A percentile compares a stretch with the other conserved stretches of the same genome.
Evolutionary conservation across 2,888 invertebrate species (phyloP).

Genomic region (Drosophila niveifrons): DNA sequence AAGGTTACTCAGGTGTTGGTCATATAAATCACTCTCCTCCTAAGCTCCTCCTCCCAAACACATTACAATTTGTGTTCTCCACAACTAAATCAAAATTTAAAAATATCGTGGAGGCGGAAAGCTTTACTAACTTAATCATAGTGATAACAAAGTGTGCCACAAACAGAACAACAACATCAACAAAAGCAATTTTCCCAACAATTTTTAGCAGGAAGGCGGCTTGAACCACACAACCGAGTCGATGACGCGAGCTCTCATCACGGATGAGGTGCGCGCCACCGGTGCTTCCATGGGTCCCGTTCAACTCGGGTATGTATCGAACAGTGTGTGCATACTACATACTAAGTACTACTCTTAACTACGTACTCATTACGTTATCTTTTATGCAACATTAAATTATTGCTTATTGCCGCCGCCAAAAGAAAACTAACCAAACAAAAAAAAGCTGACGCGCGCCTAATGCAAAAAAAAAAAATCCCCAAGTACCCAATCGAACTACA

Average conservation of each 20-base stretch:
- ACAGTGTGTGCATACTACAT: conserved; percentile 22
- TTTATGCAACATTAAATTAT: conserved; percentile 75
- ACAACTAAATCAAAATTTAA: not conserved
- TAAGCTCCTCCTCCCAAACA: not conserved
- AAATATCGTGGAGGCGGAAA: conserved; percentile 27
- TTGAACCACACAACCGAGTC: conserved; percentile 95
- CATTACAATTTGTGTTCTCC: not conserved
- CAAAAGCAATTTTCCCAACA: conserved; percentile 77
- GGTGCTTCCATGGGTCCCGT: conserved; percentile 94
- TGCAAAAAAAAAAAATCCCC: not conserved
- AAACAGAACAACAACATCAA: conserved; percentile 41
- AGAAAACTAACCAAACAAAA: conserved; percentile 34
- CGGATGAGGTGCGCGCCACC: conserved; percentile 95
- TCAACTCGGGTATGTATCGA: conserved; percentile 95
- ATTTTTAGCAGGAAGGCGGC: conserved; percentile 87
- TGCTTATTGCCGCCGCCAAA: conserved; percentile 65
- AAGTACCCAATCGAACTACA: conserved; percentile 9
- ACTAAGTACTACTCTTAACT: conserved; percentile 18
- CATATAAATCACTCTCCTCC: conserved; percentile 15
- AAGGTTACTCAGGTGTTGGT: conserved; percentile 57
- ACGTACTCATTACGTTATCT: conserved; percentile 36
- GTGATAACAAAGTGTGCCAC: conserved; percentile 54
- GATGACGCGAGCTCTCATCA: conserved; percentile 97
- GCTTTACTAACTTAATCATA: conserved; percentile 44
- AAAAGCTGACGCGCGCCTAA: conserved; percentile 27